Evolutionary conservation across 1,140 invertebrate genomes (phyloP), one percentile per base, ranked within the genome.

Genomic region (Trachymyrmex cornetzi): DNA sequence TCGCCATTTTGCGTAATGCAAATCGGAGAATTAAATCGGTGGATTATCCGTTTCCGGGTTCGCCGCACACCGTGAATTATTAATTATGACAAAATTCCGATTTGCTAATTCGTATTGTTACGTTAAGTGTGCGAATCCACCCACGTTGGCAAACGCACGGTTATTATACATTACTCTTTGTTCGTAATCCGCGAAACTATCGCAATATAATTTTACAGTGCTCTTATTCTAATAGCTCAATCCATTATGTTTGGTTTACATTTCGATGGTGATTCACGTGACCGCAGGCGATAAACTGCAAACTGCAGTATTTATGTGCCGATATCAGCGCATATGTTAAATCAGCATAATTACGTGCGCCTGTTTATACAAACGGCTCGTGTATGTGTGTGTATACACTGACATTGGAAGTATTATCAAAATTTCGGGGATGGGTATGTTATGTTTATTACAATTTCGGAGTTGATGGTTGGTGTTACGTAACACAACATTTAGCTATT

Each of bases 61-160:
- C 14, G 44, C 27, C n/a, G 30, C 27, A 50, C 14, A 44, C 63
- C n/a, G 16, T 50, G 64, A 69, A 57, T 57, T 38, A 81, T 55
- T 81, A 81, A 81, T 81, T 81, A 81, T 71, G 30, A 81, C 50
- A 27, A 81, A 55, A 53, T 81, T 80, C 34, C 30, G 14, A 57
- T 81, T 66, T 7, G 50, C 30, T 71, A 57, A 57, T 81, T 55
- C n/a, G 64, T 19, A 71, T 57, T 69, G 77, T 57, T 69, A 57
- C 53, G 64, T 69, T 81, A 81, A 81, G 64, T 69, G 14, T 30
- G 30, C 50, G 16, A 38, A 24, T 16, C n/a, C 48, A 53, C 0
- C 16, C 27, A 7, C 11, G 3, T 24, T 55, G 63, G 48, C 77
- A 30, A 66, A 34, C 7, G 66, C 66, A 30, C 24, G 24, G 55